Conservation (phyloP, 1,140 invertebrate genomes). For the Seison nebaliae region DNA sequence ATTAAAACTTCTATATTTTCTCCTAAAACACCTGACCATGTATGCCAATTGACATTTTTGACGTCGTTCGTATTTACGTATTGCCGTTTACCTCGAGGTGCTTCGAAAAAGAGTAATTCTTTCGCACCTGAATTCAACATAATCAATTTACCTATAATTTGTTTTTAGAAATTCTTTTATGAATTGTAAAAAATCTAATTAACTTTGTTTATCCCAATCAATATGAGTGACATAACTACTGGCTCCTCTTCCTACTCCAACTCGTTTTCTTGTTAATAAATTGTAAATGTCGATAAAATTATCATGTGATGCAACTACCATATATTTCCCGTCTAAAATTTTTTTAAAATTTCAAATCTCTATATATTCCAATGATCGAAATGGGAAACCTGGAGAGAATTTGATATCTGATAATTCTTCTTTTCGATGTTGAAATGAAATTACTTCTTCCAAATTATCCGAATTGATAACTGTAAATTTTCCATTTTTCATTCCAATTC, state of each 20-base stretch:
- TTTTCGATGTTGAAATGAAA: slow-evolving; percentile 23
- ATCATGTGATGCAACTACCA: slow-evolving; percentile 30
- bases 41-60: slow-evolving; percentile 23
- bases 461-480: slow-evolving; percentile 1
- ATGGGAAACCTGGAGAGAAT: slow-evolving; percentile 23
- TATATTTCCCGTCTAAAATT: slow-evolving; percentile 19
- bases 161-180: background rate
- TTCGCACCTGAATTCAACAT: slow-evolving; percentile 28
- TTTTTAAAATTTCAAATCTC: background rate
- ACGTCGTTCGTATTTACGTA: slow-evolving; percentile 19
- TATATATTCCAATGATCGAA: background rate
- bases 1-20: too few species aligned
- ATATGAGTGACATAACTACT: slow-evolving; percentile 29
- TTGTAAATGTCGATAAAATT: slow-evolving; percentile 31
- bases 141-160: slow-evolving; percentile 22
- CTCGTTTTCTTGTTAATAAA: slow-evolving; percentile 22
- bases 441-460: slow-evolving; percentile 19
- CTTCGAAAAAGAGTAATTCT: slow-evolving; percentile 28
- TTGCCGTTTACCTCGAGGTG: slow-evolving; percentile 23
- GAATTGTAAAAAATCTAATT: background rate
- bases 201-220: slow-evolving; percentile 26
- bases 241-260: slow-evolving; percentile 28
- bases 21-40: slow-evolving; percentile 26
- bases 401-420: slow-evolving; percentile 28
- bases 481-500: slow-evolving; percentile 27